Evolutionary conservation across 2,888 invertebrate genomes (phyloP).

Genomic region (Toxonevra muliebris): DNA sequence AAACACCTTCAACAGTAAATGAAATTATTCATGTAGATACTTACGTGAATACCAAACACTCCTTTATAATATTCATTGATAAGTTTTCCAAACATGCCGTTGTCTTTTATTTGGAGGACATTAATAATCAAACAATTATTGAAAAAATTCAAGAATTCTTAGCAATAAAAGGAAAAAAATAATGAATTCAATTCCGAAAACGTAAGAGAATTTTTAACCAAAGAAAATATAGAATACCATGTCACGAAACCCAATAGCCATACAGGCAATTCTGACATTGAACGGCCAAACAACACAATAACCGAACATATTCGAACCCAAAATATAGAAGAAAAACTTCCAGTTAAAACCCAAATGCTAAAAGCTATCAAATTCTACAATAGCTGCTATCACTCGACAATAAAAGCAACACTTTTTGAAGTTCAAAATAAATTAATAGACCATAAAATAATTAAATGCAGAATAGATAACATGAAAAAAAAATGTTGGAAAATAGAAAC

Average conservation of each 20-base stretch:
- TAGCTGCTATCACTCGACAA: too few relatives aligned
- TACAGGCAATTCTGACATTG: too few relatives aligned
- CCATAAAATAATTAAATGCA: background rate
- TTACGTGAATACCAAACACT: slow-evolving; percentile 11
- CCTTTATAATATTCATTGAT: slow-evolving; percentile 25
- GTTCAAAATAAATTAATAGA: background rate
- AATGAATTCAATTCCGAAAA: slow-evolving; percentile 12
- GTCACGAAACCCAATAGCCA: too few relatives aligned
- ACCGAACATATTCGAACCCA: background rate
- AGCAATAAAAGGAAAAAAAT: slow-evolving; percentile 1
- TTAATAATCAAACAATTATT: slow-evolving; percentile 3
- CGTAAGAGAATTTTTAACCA: too few relatives aligned
- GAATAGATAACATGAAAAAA: too few relatives aligned
- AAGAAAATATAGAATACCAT: background rate
- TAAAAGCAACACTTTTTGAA: background rate
- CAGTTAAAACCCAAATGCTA: too few relatives aligned
- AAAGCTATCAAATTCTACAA: background rate
- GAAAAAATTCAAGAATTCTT: background rate
- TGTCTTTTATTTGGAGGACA: background rate
- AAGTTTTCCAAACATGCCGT: slow-evolving; percentile 21
- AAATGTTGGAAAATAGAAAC: too few relatives aligned
- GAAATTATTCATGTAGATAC: slow-evolving; percentile 14
- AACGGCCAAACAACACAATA: background rate
- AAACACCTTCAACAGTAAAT: slow-evolving; percentile 8
- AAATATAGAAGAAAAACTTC: too few relatives aligned